phyloP scores from a whole-genome alignment of 1,140 invertebrate species.

The Bombyx mori region ASM3026992v2 NC_085107.1:4783501-4784000 shows the following conservation, averaged over 20 bases:
- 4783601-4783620: conserved; percentile 68
- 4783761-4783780: background rate
- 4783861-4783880: no score
- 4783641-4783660: conserved; percentile 50
- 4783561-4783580: conserved; percentile 42
- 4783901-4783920: no score
- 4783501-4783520: no score
- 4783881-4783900: no score
- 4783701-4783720: background rate
- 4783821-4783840: no score
- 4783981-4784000: no score
- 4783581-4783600: conserved; percentile 66
- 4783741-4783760: background rate
- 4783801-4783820: background rate
- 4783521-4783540: no score
- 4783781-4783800: background rate
- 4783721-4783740: conserved; percentile 4
- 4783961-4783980: no score
- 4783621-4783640: conserved; percentile 56
- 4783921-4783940: no score
- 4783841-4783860: no score
- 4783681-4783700: conserved; percentile 26
- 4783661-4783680: conserved; percentile 24
- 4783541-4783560: conserved; percentile 27
- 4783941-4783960: no score